Evolutionary conservation across 2,797 vertebrate genomes (phyloP).

Genomic region (Chelon auratus): DNA sequence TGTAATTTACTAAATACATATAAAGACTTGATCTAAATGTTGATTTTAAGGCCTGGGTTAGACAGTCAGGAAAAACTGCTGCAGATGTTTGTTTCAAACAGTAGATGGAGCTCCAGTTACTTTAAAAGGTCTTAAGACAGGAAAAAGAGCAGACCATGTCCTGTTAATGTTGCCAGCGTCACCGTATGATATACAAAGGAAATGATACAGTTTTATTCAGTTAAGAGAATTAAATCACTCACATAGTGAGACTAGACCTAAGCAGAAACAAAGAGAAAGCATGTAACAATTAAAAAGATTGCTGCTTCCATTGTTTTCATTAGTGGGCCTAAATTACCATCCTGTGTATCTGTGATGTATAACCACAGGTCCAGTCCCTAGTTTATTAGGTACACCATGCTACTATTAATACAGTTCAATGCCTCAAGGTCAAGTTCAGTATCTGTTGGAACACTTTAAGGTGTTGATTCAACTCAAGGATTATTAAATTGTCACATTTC

Average conservation of each 20-base stretch:
- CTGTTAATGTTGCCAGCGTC: background rate
- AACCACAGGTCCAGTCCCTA: background rate
- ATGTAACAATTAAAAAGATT: slow-evolving; percentile 11
- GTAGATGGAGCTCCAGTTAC: slow-evolving; percentile 64
- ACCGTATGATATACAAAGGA: slow-evolving; percentile 19
- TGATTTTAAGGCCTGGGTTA: background rate
- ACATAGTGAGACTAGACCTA: slow-evolving; percentile 68
- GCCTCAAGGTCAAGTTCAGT: background rate
- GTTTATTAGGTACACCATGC: slow-evolving; percentile 2
- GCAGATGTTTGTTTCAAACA: slow-evolving; percentile 34
- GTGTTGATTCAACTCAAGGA: no score
- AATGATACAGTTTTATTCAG: slow-evolving; percentile 57
- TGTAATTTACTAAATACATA: background rate
- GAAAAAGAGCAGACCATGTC: background rate
- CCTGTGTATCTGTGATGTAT: background rate
- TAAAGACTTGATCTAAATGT: background rate
- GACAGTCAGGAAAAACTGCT: background rate
- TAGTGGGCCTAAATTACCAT: slow-evolving; percentile 5
- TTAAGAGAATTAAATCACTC: slow-evolving; percentile 56
- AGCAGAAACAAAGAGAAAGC: slow-evolving; percentile 21
- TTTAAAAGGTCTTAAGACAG: background rate
- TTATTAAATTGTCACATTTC: background rate
- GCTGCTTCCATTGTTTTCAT: slow-evolving; percentile 2
- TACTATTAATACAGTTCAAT: background rate
- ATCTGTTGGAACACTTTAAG: no score